Evolutionary conservation across 37 sponge, comb jelly and placozoan species (phyloP), one percentile per base, ranked within the genome.

Genomic region (Bolinopsis microptera): DNA sequence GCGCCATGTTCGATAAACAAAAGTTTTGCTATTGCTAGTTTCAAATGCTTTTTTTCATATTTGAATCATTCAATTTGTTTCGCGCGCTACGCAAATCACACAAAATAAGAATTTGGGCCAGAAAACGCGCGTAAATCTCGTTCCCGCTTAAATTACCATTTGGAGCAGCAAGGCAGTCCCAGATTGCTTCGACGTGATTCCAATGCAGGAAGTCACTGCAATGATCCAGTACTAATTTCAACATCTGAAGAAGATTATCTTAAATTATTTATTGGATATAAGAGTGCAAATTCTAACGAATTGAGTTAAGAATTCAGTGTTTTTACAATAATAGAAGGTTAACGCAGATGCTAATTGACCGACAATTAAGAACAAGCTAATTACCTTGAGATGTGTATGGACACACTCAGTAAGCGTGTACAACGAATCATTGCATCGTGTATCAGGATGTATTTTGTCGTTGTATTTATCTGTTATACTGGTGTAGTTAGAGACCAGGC

Each of bases 141-240:
- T 48, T 48, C 35, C 30, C 74, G 74, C 74, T 70, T 24, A 70
- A 28, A 70, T 28, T 77, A 86, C 90, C 90, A 36, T 86, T 86
- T 16, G 90, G 3, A 22, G 36, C 41, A 40, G 61, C 36, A 0
- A 86, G 90, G 31, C 90, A 86, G 22, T 86, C 90, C 90, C 90
- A 86, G 61, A 86, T 86, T 39, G 90, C 32, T 86, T 86, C 90
- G 25, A 86, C 90, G 30, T 41, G 36, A n/a, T 39, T 39, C 90
- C 90, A 86, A 1, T 86, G 90, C 31, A 86, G 35, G 90, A 36
- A 86, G 90, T 86, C 90, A 40, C 90, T 86, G 30, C 90, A 86
- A 38, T 86, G 90, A 36, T 86, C 90, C 61, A 86, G 61, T 1
- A 86, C 90, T 24, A 86, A 41, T 24, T 86, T 86, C 61, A 86